Evolutionary conservation across 1,140 invertebrate species (phyloP), one percentile per base, ranked within the genome.

Genomic region (Brachionus sp.): DNA sequence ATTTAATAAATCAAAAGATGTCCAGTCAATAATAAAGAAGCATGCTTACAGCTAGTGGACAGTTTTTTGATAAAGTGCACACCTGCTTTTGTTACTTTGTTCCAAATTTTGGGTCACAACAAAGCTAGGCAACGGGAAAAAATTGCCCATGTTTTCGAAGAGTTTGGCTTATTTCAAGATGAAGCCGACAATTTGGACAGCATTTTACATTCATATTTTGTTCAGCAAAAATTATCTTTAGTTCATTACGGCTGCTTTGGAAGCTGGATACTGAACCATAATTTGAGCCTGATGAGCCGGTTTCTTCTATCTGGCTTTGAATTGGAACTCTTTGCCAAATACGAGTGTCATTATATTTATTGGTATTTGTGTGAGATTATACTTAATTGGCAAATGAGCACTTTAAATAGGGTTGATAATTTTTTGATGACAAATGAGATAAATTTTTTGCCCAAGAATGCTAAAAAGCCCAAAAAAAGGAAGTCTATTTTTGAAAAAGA

Each of bases 301-400:
- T 98, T 96, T 89, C 90, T 97, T 25, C 91, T 98, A 83, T 93
- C 94, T 75, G 96, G 96, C 0, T 95, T 98, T 86, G 96, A 98
- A 87, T 90, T 98, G 16, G 95, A 98, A 88, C 89, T 98, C 0
- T 98, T 98, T 90, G 95, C 94, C 53, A 92, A 93, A n/a, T 95
- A 97, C 87, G 96, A 98, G 90, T 98, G 95, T 89, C 93, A 96
- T 86, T 98, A 96, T 86, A 93, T 97, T 84, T 97, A 93, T 90
- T 96, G 95, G 95, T 98, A 98, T 89, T 89, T 98, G 29, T 95
- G 95, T 89, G 95, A 98, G 90, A 95, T 96, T 88, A 90, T 98
- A 3, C 97, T 95, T 87, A 94, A 94, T 9, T 98, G 95, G 94
- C 89, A 97, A 35, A 92, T 95, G 2, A 96, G 95, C 0, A 94